A percentile compares a stretch with the other conserved stretches of the same genome.
phyloP scores from a whole-genome alignment of 2,888 invertebrate species.

The Dascillus cervinus region DNA sequence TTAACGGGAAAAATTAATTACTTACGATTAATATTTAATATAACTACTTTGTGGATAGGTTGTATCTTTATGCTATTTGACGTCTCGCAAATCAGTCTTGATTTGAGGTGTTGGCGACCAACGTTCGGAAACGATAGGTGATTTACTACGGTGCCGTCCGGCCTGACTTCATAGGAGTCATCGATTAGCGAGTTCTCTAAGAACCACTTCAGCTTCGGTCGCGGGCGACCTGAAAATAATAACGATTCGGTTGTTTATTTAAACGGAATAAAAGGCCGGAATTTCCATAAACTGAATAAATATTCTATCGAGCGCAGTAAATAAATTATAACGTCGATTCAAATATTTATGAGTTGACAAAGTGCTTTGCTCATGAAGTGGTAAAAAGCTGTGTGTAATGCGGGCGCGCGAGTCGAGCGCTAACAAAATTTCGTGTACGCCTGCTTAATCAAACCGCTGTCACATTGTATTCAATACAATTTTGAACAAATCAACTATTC shows the following conservation, averaged over 20 bases:
- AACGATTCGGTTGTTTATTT: not conserved
- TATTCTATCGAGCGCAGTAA: not conserved
- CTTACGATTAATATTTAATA: conserved; percentile 82
- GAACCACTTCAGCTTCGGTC: conserved; percentile 77
- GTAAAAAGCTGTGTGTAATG: conserved; percentile 14
- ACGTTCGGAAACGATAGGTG: conserved; percentile 72
- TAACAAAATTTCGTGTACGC: conserved; percentile 9
- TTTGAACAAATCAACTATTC: conserved; percentile 21
- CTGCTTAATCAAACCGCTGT: conserved; percentile 15
- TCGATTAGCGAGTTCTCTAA: conserved; percentile 78
- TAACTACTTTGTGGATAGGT: conserved; percentile 69
- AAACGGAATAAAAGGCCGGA: not conserved
- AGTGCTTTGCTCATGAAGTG: conserved; percentile 3
- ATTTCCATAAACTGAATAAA: not conserved
- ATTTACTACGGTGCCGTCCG: conserved; percentile 68
- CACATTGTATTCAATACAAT: conserved; percentile 17
- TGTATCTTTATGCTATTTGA: conserved; percentile 77
- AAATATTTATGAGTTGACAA: not conserved
- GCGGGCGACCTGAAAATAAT: conserved; percentile 56
- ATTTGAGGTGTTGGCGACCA: conserved; percentile 74
- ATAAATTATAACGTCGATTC: not conserved
- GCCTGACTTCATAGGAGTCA: conserved; percentile 66
- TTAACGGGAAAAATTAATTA: conserved; percentile 34
- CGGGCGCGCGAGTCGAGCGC: too few species aligned
- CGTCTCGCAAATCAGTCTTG: conserved; percentile 79